Conservation (phyloP, 1,140 invertebrate genomes). For the Ylistrum balloti region DNA sequence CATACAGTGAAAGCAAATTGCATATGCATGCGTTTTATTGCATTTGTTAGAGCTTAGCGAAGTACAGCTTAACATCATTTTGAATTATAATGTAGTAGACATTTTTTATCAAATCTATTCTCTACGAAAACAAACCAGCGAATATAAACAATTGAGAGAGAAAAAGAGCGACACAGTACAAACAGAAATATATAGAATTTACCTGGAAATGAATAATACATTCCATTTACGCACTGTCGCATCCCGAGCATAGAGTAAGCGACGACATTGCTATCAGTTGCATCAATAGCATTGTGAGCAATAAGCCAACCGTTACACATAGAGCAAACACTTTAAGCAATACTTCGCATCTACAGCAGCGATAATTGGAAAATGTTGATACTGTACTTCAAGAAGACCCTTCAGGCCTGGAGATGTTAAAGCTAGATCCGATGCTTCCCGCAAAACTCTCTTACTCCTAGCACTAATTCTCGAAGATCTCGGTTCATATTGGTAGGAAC, state of each 20-base stretch:
- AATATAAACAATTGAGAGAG: background rate
- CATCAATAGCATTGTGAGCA: slow-evolving; percentile 20
- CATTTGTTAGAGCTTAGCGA: background rate
- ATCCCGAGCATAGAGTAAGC: slow-evolving; percentile 13
- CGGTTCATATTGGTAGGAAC: slow-evolving; percentile 68
- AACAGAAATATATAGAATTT: background rate
- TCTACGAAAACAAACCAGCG: background rate
- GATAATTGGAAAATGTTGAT: slow-evolving; percentile 54
- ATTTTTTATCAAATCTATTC: no score
- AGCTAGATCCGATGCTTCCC: slow-evolving; percentile 74
- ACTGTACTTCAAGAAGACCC: slow-evolving; percentile 79
- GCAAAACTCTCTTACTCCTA: slow-evolving; percentile 76
- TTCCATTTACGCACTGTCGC: slow-evolving; percentile 2
- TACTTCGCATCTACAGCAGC: background rate
- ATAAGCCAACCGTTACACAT: background rate
- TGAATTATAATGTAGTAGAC: background rate
- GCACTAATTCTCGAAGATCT: slow-evolving; percentile 72
- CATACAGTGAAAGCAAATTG: slow-evolving; percentile 33
- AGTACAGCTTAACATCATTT: background rate
- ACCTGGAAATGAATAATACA: background rate
- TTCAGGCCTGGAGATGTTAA: slow-evolving; percentile 75
- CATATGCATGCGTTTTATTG: slow-evolving; percentile 8
- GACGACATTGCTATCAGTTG: slow-evolving; percentile 24
- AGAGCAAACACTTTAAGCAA: slow-evolving; percentile 4
- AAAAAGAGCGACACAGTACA: background rate